These are phyloP conservation scores for Calonectris borealis DNA, from an alignment of 2,113 vertebrate genomes.

Conservation along the genomic window DNA sequence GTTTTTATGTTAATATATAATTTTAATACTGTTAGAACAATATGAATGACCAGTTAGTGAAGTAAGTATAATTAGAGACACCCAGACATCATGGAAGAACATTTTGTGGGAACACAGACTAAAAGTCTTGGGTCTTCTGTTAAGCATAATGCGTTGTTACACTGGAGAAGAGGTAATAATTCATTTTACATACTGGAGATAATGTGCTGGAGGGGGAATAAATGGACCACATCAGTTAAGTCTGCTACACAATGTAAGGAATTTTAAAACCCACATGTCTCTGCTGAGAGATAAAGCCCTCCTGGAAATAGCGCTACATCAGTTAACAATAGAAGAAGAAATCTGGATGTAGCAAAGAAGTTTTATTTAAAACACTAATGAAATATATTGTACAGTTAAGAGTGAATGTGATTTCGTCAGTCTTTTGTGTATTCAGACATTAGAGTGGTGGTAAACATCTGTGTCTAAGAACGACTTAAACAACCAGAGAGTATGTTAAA, in stretches of 20 bases:
- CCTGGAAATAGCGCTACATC: not conserved
- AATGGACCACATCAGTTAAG: constrained; percentile 47
- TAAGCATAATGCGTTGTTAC: not conserved
- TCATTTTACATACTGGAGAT: constrained; percentile 50
- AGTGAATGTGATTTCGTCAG: not conserved
- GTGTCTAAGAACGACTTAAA: not conserved
- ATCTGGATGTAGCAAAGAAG: not conserved
- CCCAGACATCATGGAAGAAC: not conserved
- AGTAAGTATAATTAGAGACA: not conserved
- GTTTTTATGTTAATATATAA: not conserved
- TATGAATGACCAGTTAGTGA: not conserved
- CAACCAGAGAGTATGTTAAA: not conserved
- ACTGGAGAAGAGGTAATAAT: constrained; percentile 33
- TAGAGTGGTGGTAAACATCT: not conserved
- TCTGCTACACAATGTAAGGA: constrained; percentile 8
- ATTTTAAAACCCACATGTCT: constrained; percentile 12
- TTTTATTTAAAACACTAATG: not conserved
- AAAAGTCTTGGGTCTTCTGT: not conserved
- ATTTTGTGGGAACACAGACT: not conserved
- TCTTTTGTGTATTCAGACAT: not conserved
- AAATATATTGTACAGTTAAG: not conserved
- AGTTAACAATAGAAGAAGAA: not conserved
- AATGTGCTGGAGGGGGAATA: constrained; percentile 41
- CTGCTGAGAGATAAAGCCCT: not conserved
- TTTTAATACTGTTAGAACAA: not conserved